These are phyloP conservation scores for Monochamus alternatus DNA, from an alignment of 2,888 invertebrate genomes.

Conservation along the genomic window DNA sequence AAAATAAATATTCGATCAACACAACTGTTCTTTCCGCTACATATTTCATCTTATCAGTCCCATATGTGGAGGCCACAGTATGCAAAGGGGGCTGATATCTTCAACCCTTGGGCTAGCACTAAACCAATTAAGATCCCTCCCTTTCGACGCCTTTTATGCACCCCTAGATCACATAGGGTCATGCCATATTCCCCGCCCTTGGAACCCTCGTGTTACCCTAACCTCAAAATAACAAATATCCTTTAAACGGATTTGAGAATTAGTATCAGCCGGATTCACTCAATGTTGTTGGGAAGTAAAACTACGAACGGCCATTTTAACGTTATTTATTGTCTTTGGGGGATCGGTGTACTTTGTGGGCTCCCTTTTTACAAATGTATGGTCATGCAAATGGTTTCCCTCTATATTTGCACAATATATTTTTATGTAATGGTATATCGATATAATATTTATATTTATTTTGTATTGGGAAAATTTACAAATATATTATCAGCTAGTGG, in stretches of 20 bases:
- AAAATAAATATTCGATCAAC: constrained; percentile 13
- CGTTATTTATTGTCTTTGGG: constrained; percentile 45
- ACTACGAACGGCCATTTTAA: constrained; percentile 53
- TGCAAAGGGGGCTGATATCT: constrained; percentile 57
- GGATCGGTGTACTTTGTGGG: background rate
- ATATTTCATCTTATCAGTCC: constrained; percentile 41
- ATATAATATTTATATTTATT: too few species aligned
- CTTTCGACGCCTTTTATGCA: constrained; percentile 56
- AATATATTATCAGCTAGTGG: too few species aligned
- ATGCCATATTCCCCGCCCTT: constrained; percentile 56
- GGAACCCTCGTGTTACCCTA: constrained; percentile 58
- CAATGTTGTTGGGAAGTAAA: constrained; percentile 52
- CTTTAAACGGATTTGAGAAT: constrained; percentile 59
- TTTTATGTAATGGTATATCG: too few species aligned
- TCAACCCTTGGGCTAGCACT: constrained; percentile 52
- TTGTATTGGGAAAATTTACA: too few species aligned
- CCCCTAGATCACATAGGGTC: constrained; percentile 54
- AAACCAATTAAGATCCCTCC: constrained; percentile 63
- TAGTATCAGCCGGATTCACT: constrained; percentile 57
- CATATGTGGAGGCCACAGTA: constrained; percentile 46
- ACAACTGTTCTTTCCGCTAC: constrained; percentile 27
- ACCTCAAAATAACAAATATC: constrained; percentile 48
- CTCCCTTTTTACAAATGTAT: background rate
- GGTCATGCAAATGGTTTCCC: too few species aligned
- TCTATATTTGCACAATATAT: too few species aligned